Percentiles rank a stretch among this genome's conserved stretches.
phyloP scores from a whole-genome alignment of 2,113 vertebrate genomes.

The Rallus limicola region DNA sequence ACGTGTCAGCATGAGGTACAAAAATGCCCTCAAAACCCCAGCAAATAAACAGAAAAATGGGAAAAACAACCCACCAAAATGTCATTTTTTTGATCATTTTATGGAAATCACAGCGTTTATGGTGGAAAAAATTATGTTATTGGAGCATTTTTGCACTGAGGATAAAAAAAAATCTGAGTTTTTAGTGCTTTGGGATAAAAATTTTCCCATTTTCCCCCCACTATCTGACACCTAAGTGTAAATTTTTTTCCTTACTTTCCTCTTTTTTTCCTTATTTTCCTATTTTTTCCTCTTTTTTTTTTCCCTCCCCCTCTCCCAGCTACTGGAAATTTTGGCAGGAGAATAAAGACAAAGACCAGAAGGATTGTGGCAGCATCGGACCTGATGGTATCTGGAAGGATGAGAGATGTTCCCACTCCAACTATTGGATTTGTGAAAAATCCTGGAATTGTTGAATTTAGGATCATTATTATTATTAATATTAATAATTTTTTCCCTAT shows the following conservation, averaged over 20 bases:
- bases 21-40: not conserved
- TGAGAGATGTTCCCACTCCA: not conserved
- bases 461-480: fast-evolving
- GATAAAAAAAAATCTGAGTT: not conserved
- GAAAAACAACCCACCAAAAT: not conserved
- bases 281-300: not conserved
- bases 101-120: fast-evolving
- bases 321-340: not conserved
- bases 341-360: not conserved
- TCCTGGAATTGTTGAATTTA: not conserved
- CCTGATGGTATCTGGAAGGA: not conserved
- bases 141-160: fast-evolving
- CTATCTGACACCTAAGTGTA: no score
- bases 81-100: fast-evolving
- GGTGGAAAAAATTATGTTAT: not conserved
- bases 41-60: not conserved
- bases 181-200: fast-evolving
- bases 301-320: not conserved
- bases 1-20: fast-evolving
- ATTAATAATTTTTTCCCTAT: fast-evolving
- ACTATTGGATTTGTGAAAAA: not conserved
- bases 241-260: not conserved
- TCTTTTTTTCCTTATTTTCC: no score
- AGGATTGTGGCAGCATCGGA: not conserved
- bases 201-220: not conserved